These are phyloP conservation scores for Cavia porcellus DNA, from an alignment of 2,113 vertebrate species.

Conservation along the genomic window DNA sequence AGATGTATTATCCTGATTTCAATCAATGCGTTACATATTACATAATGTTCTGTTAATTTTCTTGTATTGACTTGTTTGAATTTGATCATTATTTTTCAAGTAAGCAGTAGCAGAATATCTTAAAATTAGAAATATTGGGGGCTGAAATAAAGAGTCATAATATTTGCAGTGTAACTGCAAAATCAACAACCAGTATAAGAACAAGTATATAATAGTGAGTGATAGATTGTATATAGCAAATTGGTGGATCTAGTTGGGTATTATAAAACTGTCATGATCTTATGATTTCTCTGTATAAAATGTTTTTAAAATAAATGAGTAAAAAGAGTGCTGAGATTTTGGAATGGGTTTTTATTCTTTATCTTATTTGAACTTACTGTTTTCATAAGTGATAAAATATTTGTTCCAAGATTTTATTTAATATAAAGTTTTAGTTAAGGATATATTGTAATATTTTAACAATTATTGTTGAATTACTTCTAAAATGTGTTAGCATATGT, in stretches of 20 bases:
- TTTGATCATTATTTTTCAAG: background rate
- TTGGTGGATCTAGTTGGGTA: background rate
- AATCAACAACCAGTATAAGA: background rate
- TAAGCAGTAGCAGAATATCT: background rate
- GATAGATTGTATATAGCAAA: background rate
- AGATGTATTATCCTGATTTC: background rate
- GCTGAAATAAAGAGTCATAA: background rate
- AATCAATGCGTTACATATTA: background rate
- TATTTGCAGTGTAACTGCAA: background rate
- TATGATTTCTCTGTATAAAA: background rate
- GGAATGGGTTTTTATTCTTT: background rate
- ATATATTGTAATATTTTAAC: background rate
- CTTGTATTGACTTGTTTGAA: background rate
- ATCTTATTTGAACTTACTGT: background rate
- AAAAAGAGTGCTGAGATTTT: background rate
- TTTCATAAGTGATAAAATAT: slow-evolving; percentile 49
- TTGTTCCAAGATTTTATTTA: background rate
- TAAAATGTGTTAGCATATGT: background rate
- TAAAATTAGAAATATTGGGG: background rate
- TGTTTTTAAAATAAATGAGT: background rate
- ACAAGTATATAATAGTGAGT: background rate
- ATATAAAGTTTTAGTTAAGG: background rate
- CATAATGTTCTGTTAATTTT: background rate
- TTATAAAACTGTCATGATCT: background rate
- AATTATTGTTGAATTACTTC: background rate